Evolutionary conservation across 2,888 invertebrate genomes (phyloP).

Genomic region (Lysandra bellargus): DNA sequence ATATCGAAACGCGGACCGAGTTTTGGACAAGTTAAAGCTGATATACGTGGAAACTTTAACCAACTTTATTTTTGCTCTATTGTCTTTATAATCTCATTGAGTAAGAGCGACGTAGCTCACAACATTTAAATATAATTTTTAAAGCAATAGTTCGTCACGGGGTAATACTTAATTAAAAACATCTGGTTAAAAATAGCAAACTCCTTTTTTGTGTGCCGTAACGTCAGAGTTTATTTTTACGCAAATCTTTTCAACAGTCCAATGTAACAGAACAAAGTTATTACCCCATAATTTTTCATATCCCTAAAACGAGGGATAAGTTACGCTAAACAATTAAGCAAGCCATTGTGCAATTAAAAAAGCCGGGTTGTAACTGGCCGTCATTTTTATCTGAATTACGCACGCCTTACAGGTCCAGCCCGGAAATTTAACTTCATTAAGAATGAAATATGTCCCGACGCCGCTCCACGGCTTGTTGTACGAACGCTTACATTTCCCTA

Average conservation of each 20-base stretch:
- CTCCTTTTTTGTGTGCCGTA: background rate
- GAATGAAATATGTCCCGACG: conserved; percentile 79
- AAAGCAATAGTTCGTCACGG: background rate
- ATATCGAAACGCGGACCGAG: conserved; percentile 57
- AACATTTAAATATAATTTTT: background rate
- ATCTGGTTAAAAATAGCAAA: background rate
- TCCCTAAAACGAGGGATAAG: conserved; percentile 20
- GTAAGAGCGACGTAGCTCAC: background rate
- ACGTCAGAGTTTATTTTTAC: background rate
- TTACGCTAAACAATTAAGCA: conserved; percentile 13
- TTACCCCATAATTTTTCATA: conserved; percentile 7
- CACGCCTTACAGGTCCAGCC: conserved; percentile 73
- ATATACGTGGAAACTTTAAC: conserved; percentile 34
- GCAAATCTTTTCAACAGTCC: background rate
- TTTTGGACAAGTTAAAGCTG: conserved; percentile 43
- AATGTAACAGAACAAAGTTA: conserved; percentile 14
- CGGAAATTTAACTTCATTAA: conserved; percentile 80
- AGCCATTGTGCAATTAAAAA: conserved; percentile 43
- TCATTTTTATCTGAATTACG: conserved; percentile 77
- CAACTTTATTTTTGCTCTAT: conserved; percentile 31
- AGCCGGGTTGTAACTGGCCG: conserved; percentile 61
- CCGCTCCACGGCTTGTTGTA: conserved; percentile 78
- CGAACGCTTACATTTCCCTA: conserved; percentile 76
- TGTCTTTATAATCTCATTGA: conserved; percentile 13
- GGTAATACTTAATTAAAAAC: background rate